Evolutionary conservation across 2,113 vertebrate genomes (phyloP), one percentile per base, ranked within the genome.

Genomic region (Erythrocercus mccallii): DNA sequence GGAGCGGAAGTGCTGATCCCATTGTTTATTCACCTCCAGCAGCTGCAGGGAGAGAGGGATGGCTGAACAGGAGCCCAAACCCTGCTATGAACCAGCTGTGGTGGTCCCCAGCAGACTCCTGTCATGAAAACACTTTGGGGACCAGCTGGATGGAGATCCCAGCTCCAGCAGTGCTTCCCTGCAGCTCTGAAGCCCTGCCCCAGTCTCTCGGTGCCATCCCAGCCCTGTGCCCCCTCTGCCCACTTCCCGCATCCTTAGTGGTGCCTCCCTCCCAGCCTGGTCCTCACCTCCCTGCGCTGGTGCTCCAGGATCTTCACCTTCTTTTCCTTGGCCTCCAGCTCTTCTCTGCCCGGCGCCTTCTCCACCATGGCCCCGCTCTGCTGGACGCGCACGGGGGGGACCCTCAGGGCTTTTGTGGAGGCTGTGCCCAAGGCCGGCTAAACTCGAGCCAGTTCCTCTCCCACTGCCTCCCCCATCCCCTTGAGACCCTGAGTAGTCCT

Each of bases 21-120:
- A 99, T 50, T 99, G 99, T 96, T 99, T 99, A 95, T 99, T 99
- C 96, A 99, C 99, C 91, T 99, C 99, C 96, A 99, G 98, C 78
- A 99, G 98, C 99, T 99, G 97, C 1, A 11, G 82, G 69, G 76
- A 92, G 79, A 95, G 51, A 95, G 10, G 7, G 4, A 16, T 18
- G 22, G 56, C 70, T 98, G 86, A 97, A 77, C 6, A 17, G 61
- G 40, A 82, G 57, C 22, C 23, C 37, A 68, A 25, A 9, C 14
- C 33, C 48, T 58, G 45, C 60, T 73, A 73, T 0, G 0, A 69
- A 61, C 53, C 86, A 92, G 69, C 72, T n/a, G 10, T 6, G 45
- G 84, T 6, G 12, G 47, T 66, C 38, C 83, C 83, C 86, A 92
- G 69, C 89, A 83, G 71, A 90, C 10, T 90, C 91, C 86, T 38